A percentile compares a stretch with the other conserved stretches of the same genome.
phyloP scores from a whole-genome alignment of 2,113 vertebrate genomes.

The Mustelus asterias region DNA sequence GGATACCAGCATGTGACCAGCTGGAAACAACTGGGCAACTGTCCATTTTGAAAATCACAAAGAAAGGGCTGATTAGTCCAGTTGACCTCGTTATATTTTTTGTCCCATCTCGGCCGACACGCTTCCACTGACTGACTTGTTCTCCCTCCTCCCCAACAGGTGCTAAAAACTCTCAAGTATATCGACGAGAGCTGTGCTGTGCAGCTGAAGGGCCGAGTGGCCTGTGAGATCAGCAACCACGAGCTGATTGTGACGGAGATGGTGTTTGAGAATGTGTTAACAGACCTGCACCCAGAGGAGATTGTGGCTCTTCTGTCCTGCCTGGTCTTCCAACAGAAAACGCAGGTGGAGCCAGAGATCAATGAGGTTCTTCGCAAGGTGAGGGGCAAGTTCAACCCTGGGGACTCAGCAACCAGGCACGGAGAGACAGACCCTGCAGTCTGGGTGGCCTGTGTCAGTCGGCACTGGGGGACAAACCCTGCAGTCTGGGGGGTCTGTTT shows the following conservation, averaged over 20 bases:
- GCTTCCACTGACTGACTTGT: background rate
- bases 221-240: slow-evolving; percentile 83
- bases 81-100: too few species aligned
- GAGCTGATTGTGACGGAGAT: slow-evolving; percentile 83
- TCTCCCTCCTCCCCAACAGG: slow-evolving; percentile 49
- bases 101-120: too few species aligned
- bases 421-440: background rate
- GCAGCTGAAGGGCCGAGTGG: slow-evolving; percentile 81
- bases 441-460: too few species aligned
- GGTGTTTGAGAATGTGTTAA: slow-evolving; percentile 79
- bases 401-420: background rate
- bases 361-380: slow-evolving; percentile 75
- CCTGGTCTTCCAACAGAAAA: slow-evolving; percentile 74
- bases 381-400: background rate
- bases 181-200: slow-evolving; percentile 69
- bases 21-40: too few species aligned
- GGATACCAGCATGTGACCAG: too few species aligned
- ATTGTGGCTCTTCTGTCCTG: slow-evolving; percentile 82
- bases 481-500: too few species aligned
- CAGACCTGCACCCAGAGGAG: slow-evolving; percentile 74
- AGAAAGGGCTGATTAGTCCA: too few species aligned
- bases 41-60: too few species aligned
- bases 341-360: slow-evolving; percentile 69
- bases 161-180: slow-evolving; percentile 74
- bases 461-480: too few species aligned